Evolutionary conservation across 2,113 vertebrate genomes (phyloP).

Genomic region (Poicephalus gulielmi): DNA sequence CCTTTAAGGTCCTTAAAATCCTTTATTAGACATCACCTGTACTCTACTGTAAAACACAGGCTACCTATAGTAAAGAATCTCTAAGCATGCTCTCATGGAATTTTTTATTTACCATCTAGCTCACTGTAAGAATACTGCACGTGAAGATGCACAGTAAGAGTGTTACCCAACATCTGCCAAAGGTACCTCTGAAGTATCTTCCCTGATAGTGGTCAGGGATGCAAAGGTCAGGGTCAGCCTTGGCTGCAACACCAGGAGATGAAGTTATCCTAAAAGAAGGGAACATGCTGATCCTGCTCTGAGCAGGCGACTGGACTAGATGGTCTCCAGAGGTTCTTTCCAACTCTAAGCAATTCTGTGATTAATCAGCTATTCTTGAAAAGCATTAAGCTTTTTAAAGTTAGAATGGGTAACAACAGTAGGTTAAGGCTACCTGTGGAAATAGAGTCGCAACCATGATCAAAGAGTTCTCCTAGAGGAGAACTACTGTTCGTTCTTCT

Average conservation of each 20-base stretch:
- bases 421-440: slow-evolving; percentile 87
- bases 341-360: not conserved
- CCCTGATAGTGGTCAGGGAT: not conserved
- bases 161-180: not conserved
- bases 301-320: not conserved
- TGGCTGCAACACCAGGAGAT: not conserved
- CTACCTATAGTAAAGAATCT: not conserved
- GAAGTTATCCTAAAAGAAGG: not conserved
- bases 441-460: slow-evolving; percentile 96
- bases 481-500: slow-evolving; percentile 94
- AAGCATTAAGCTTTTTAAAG: not conserved
- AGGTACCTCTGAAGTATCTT: not conserved
- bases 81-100: not conserved
- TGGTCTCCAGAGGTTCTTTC: not conserved
- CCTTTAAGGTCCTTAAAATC: not conserved
- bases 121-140: not conserved
- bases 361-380: not conserved
- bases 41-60: not conserved
- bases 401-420: not conserved
- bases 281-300: not conserved
- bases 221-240: not conserved
- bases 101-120: not conserved
- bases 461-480: slow-evolving; percentile 93
- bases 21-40: not conserved
- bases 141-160: not conserved